Evolutionary conservation across 2,888 invertebrate species (phyloP).

Genomic region (Tipula confusa): DNA sequence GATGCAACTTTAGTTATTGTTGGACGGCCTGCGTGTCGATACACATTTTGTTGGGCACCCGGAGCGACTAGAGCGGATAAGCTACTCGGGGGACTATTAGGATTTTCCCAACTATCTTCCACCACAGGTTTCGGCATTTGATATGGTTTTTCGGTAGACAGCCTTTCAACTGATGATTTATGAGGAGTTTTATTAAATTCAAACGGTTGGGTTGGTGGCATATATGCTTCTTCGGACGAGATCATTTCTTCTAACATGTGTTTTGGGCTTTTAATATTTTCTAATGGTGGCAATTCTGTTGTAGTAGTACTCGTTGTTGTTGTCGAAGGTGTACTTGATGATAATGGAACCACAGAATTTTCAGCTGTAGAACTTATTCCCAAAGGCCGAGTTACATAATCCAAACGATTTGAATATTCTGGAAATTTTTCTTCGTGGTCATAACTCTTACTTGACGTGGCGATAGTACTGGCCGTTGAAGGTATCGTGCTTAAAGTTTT

Average conservation of each 20-base stretch:
- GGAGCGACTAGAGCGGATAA: constrained; percentile 62
- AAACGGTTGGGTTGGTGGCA: neutral
- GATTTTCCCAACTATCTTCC: constrained; percentile 31
- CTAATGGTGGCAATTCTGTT: neutral
- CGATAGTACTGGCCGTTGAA: neutral
- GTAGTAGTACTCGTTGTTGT: neutral
- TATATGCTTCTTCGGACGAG: constrained; percentile 3
- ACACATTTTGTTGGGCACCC: constrained; percentile 53
- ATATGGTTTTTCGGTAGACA: neutral
- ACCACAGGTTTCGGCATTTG: neutral
- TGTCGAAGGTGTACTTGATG: neutral
- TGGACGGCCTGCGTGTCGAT: constrained; percentile 50
- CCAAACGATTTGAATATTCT: constrained; percentile 30
- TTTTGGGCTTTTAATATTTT: neutral
- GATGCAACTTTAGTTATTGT: constrained; percentile 60
- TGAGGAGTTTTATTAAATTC: neutral
- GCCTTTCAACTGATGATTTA: neutral
- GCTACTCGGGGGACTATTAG: constrained; percentile 50
- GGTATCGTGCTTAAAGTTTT: neutral
- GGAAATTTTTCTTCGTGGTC: constrained; percentile 32
- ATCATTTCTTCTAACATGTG: constrained; percentile 31
- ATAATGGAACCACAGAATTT: neutral
- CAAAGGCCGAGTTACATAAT: constrained; percentile 3
- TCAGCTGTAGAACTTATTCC: neutral
- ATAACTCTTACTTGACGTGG: neutral